These are phyloP conservation scores for Cladopsammia gracilis DNA, from an alignment of 64 coral and sea anemone species.

Conservation along the genomic window DNA sequence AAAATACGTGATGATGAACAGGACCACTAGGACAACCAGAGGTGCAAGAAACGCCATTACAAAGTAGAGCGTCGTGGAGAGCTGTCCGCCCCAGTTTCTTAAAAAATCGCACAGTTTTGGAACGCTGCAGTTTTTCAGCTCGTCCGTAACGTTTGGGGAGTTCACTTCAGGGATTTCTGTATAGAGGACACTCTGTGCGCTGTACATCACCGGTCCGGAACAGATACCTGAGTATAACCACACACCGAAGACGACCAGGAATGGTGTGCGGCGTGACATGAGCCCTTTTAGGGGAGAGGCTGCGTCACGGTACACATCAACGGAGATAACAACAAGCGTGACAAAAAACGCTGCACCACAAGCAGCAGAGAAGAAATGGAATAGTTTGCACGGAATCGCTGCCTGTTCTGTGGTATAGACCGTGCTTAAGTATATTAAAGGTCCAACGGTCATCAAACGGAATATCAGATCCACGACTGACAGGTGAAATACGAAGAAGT, in stretches of 20 bases:
- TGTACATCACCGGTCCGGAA: slow-evolving; percentile 52
- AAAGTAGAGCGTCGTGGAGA: slow-evolving; percentile 15
- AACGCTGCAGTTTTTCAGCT: not conserved
- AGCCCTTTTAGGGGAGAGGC: slow-evolving; percentile 31
- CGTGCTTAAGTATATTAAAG: slow-evolving; percentile 16
- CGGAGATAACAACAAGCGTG: slow-evolving; percentile 34
- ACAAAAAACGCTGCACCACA: slow-evolving; percentile 63
- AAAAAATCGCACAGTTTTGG: slow-evolving; percentile 31
- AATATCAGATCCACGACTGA: slow-evolving; percentile 48
- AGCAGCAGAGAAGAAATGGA: slow-evolving; percentile 19
- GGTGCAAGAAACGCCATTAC: slow-evolving; percentile 11
- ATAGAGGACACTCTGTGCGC: slow-evolving; percentile 36
- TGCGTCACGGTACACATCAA: slow-evolving; percentile 58
- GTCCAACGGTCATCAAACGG: slow-evolving; percentile 18
- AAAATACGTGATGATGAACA: not conserved
- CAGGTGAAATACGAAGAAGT: slow-evolving; percentile 69
- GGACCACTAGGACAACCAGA: not conserved
- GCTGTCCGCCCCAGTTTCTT: slow-evolving; percentile 23
- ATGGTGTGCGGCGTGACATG: slow-evolving; percentile 26
- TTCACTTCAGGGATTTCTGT: not conserved
- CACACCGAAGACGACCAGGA: slow-evolving; percentile 19
- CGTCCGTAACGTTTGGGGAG: not conserved
- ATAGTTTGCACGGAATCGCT: slow-evolving; percentile 31
- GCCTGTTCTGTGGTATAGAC: not conserved
- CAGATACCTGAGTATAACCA: slow-evolving; percentile 39